These are phyloP conservation scores for Helicoverpa zea DNA, from an alignment of 1,140 invertebrate species.

Conservation along the genomic window DNA sequence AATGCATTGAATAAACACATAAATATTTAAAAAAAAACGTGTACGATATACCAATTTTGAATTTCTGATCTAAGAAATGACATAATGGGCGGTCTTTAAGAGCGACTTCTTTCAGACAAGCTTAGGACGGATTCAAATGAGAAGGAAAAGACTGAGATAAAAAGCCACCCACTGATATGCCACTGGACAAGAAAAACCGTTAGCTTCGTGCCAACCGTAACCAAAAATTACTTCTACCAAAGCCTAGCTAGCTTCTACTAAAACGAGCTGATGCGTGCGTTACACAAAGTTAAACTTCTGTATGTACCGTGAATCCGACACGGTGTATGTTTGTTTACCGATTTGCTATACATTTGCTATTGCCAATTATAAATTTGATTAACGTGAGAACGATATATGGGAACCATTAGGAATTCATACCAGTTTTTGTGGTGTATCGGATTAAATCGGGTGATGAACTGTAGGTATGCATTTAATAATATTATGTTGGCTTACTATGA, in stretches of 20 bases:
- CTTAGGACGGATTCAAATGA: too few relatives aligned
- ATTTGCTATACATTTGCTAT: constrained; percentile 76
- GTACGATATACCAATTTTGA: too few relatives aligned
- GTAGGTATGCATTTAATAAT: not conserved
- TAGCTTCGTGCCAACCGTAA: not conserved
- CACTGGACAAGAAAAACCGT: too few relatives aligned
- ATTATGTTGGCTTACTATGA: too few relatives aligned
- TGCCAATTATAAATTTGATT: constrained; percentile 76
- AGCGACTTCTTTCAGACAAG: too few relatives aligned
- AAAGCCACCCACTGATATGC: too few relatives aligned
- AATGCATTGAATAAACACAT: too few relatives aligned
- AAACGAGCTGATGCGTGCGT: constrained; percentile 7
- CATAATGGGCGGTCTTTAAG: too few relatives aligned
- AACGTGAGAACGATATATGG: constrained; percentile 74
- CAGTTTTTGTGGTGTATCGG: constrained; percentile 26
- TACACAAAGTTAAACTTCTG: constrained; percentile 38
- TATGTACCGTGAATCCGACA: constrained; percentile 5
- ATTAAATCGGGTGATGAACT: constrained; percentile 41
- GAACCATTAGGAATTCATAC: constrained; percentile 58
- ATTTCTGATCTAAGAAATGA: too few relatives aligned
- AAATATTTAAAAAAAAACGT: too few relatives aligned
- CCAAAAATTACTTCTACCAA: not conserved
- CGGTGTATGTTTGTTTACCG: constrained; percentile 71
- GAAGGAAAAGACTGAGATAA: too few relatives aligned
- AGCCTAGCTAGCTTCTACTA: not conserved